Percentiles rank a stretch among this genome's conserved stretches.
These are phyloP conservation scores for Crocuta crocuta DNA, from an alignment of 2,113 vertebrate species.

Conservation along the genomic window DNA sequence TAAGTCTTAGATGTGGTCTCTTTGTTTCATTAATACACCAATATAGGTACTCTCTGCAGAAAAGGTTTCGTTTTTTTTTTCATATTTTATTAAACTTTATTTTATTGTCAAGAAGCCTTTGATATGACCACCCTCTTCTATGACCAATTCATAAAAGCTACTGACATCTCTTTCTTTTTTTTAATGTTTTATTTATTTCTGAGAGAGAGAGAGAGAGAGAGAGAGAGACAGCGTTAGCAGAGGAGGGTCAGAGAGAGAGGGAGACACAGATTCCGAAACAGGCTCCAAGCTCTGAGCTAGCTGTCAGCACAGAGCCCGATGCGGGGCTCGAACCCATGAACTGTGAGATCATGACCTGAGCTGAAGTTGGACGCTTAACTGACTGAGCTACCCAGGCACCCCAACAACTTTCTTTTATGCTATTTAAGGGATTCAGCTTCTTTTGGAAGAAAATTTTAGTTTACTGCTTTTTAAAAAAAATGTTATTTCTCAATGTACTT, in stretches of 20 bases:
- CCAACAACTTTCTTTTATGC: background rate
- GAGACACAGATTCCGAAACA: no score
- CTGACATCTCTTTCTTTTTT: background rate
- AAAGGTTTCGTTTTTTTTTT: background rate
- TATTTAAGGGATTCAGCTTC: background rate
- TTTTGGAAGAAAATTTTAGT: background rate
- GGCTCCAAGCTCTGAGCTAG: no score
- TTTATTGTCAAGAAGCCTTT: background rate
- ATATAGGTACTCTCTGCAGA: background rate
- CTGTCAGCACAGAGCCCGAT: no score
- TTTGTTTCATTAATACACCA: background rate
- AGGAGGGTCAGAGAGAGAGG: no score
- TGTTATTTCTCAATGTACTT: background rate
- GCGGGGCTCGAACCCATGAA: no score
- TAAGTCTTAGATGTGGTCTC: background rate
- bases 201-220: no score
- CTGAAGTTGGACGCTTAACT: no score
- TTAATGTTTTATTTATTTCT: no score
- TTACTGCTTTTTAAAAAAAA: background rate
- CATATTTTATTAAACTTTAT: constrained; percentile 6
- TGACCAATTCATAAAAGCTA: background rate
- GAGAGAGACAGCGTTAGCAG: no score
- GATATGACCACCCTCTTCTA: background rate
- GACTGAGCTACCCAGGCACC: no score
- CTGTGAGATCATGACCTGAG: no score